These are phyloP conservation scores for Drosophila hawaiiensis DNA, from an alignment of 2,888 invertebrate genomes.

Conservation along the genomic window DNA sequence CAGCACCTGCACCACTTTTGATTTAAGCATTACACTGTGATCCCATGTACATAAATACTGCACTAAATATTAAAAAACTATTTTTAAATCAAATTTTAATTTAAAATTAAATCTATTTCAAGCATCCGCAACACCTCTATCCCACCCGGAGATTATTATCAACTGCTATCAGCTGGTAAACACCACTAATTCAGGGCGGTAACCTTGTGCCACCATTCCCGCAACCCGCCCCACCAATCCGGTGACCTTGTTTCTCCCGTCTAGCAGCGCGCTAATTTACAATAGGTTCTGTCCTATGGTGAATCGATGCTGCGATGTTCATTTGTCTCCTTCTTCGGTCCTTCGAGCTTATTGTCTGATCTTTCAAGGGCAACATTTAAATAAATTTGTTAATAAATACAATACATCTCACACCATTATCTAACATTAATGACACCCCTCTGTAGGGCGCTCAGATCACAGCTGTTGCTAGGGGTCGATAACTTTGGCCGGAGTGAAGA, in stretches of 20 bases:
- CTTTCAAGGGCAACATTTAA: neutral
- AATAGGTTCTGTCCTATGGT: neutral
- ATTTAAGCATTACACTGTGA: slow-evolving; percentile 27
- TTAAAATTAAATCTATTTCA: neutral
- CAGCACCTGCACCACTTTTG: slow-evolving; percentile 28
- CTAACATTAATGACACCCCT: too few species aligned
- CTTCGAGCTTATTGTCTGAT: neutral
- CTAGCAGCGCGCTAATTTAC: neutral
- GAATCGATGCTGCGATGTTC: neutral
- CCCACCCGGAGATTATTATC: neutral
- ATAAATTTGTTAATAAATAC: neutral
- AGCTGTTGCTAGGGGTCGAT: neutral
- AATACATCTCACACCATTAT: neutral
- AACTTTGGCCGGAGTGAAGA: neutral
- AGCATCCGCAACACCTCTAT: neutral
- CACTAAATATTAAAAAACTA: neutral
- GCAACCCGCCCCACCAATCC: neutral
- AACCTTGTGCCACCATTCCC: neutral
- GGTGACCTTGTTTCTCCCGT: neutral
- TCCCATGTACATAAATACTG: slow-evolving; percentile 9
- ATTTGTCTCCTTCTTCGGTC: neutral
- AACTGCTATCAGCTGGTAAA: neutral
- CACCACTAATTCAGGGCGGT: neutral
- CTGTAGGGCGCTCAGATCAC: neutral
- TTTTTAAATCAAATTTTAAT: neutral